Base-by-base conservation (phyloP, 2,113 vertebrate genomes). In the Cyprinus carpio region DNA sequence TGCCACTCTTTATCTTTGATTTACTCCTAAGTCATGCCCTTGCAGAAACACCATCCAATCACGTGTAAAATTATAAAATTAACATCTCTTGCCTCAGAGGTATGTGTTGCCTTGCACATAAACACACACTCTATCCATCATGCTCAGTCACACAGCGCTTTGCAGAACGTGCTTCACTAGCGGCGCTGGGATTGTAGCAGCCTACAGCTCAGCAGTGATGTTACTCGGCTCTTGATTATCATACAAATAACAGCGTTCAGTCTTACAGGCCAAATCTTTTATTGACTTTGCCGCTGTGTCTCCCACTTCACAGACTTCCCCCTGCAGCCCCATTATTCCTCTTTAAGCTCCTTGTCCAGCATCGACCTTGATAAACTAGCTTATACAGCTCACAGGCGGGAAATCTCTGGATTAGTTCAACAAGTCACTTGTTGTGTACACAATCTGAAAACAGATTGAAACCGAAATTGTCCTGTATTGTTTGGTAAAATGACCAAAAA, bases 191-290 rank as follows among this genome's bases (percentile, higher is more conserved):
- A 90, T 82, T 87, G 23, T 4, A 11, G 10, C 46, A 43, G 56
- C 71, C 27, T 2, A 34, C 40, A 16, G 60, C 84, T 40, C 85
- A 83, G 89, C 37, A 58, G 9, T n/a, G 29, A 86, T 87, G 87
- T 86, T 71, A 87, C 87, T 85, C 69, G 83, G 81, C 84, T 58
- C 43, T 51, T 82, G 83, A 93, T 93, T 92, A 91, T 86, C 91
- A 90, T 91, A 92, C 87, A 92, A 90, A 93, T 90, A 82, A 92
- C 87, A 86, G 81, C 81, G 88, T 90, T 91, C 91, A 88, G 86
- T 92, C 82, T 81, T 85, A 89, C 83, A 90, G 89, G 91, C 86
- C 87, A 82, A 27, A 90, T 91, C 56, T 90, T 72, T 91, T 86
- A 89, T 89, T 87, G 86, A 86, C 87, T 90, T 88, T 75, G 34